Percentiles rank a stretch among this genome's conserved stretches.
Conservation (phyloP, 2,797 vertebrate genomes). For the Emys orbicularis region DNA sequence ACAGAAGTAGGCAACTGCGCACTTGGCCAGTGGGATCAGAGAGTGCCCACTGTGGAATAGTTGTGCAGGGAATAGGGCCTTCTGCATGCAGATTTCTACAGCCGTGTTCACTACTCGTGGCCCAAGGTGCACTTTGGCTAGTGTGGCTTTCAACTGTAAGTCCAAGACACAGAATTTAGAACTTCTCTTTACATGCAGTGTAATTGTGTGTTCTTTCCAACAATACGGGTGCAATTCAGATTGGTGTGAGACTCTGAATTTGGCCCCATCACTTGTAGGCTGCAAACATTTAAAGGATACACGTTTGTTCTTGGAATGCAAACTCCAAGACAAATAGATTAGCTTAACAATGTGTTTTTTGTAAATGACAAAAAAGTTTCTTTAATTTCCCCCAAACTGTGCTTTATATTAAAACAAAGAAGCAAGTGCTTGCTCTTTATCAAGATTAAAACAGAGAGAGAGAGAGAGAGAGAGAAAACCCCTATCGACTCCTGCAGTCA, state of each 20-base stretch:
- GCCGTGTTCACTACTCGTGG: not conserved
- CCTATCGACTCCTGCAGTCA: constrained; percentile 40
- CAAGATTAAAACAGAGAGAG: not conserved
- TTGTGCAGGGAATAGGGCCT: not conserved
- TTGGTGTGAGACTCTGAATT: not conserved
- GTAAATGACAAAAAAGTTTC: not conserved
- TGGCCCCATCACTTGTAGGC: not conserved
- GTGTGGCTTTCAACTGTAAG: not conserved
- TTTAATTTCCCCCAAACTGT: constrained; percentile 46
- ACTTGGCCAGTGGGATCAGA: not conserved
- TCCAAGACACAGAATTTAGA: not conserved
- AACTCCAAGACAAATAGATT: constrained; percentile 17
- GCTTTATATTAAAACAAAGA: constrained; percentile 28
- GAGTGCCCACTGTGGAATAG: accelerated
- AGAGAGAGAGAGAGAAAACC: not conserved
- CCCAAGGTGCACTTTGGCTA: not conserved
- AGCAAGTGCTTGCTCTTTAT: constrained; percentile 60
- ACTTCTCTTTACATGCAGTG: not conserved
- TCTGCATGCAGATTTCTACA: not conserved
- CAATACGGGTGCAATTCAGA: not conserved
- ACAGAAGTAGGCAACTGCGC: not conserved
- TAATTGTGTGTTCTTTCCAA: not conserved
- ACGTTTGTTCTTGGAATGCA: not conserved
- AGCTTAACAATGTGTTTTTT: not conserved
- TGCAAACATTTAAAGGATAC: constrained; percentile 21